Evolutionary conservation across 2,113 vertebrate species (phyloP), one percentile per base, ranked within the genome.

Genomic region (Chrysochloris asiatica): DNA sequence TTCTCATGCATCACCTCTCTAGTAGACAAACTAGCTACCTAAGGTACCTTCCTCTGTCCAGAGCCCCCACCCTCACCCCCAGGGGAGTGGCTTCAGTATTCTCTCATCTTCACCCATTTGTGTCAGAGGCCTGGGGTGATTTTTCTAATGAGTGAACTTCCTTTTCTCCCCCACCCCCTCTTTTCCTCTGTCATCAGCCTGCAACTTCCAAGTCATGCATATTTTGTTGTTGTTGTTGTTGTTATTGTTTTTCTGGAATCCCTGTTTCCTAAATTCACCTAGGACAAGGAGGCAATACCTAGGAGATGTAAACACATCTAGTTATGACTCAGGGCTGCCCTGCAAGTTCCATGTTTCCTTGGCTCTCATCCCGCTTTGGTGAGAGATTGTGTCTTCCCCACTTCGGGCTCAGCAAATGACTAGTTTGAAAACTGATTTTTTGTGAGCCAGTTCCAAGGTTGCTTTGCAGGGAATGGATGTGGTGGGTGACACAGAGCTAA

Each of bases 401-500:
- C 59, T 63, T 9, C 14, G 59, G 56, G 56, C n/a, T 61, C 56
- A 61, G 7, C 12, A 7, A 33, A 63, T 33, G 11, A 63, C 59
- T 33, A 12, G 26, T 63, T 63, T 63, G 59, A 12, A 63, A 63
- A 63, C 59, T 4, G 12, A 3, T 28, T 63, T 63, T 63, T 14
- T 13, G 11, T 28, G 12, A 69, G 1, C 4, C 0, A 21, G 4
- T 14, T 30, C 69, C 41, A 17, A 12, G 24, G 14, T 75, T 43
- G 61, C 9, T 6, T 22, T 9, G 6, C 5, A 28, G 30, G 4
- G 4, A 12, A 9, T 11, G n/a, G 12, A 11, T 4, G 7, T 1
- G 38, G 22, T 10, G 16, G 24, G 26, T 28, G 82, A 54, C 4
- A 47, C 38, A 50, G 19, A 21, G 19, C 2, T 33, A 17, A 19